Conservation (phyloP, 2,113 vertebrate species). For the Podarcis cretensis region DNA sequence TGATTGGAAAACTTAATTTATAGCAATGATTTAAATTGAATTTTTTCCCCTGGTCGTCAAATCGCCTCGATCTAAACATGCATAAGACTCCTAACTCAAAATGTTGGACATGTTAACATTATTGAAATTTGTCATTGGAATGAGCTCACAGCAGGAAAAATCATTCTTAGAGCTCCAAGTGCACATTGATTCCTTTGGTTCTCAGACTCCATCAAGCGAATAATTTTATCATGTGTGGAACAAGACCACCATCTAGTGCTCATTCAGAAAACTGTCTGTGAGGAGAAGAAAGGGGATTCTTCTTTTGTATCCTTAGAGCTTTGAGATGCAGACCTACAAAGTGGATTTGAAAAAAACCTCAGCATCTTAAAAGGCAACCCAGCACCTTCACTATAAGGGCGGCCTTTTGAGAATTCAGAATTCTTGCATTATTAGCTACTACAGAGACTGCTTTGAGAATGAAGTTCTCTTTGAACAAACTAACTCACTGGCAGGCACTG, state of each 20-base stretch:
- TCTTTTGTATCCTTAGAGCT: neutral
- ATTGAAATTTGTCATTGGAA: neutral
- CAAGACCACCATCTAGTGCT: constrained; percentile 80
- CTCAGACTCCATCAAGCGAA: fast-evolving
- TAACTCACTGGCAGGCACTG: neutral
- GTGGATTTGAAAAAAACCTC: neutral
- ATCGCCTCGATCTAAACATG: neutral
- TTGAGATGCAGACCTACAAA: neutral
- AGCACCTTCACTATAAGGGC: neutral
- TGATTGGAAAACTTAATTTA: neutral
- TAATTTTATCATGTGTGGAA: neutral
- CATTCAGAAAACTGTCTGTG: neutral
- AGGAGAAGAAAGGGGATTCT: neutral
- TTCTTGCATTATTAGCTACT: neutral
- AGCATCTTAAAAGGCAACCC: neutral
- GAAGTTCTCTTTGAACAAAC: neutral
- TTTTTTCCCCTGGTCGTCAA: neutral
- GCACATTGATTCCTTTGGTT: neutral
- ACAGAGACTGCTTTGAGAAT: neutral
- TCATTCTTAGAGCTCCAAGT: neutral
- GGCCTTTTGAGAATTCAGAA: neutral
- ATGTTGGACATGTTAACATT: neutral
- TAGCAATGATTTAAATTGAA: neutral
- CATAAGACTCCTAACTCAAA: neutral
- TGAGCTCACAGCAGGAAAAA: neutral